A percentile compares a stretch with the other conserved stretches of the same genome.
These are phyloP conservation scores for Aelia acuminata DNA, from an alignment of 2,888 invertebrate genomes.

Conservation along the genomic window DNA sequence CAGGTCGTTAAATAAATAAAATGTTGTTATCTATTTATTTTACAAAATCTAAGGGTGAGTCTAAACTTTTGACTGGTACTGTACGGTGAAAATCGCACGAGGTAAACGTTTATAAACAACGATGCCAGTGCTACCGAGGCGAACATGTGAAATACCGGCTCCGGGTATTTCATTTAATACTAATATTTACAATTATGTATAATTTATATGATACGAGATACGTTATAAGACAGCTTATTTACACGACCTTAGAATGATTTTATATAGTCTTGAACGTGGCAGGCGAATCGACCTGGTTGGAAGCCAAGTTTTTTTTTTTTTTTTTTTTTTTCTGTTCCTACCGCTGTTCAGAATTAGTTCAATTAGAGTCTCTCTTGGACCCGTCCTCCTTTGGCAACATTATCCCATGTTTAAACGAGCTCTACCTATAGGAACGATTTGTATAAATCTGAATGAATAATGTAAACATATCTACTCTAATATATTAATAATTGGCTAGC, in stretches of 20 bases:
- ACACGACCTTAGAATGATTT: not conserved
- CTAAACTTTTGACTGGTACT: no score
- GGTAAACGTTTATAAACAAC: no score
- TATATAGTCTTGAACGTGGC: not conserved
- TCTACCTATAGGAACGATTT: not conserved
- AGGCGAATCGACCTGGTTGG: not conserved
- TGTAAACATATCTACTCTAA: not conserved
- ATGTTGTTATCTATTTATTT: no score
- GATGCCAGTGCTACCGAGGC: no score
- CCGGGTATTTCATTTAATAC: no score
- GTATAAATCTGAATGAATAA: slow-evolving; percentile 24
- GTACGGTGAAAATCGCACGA: no score
- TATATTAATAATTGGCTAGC: not conserved
- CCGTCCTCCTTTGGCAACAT: slow-evolving; percentile 20
- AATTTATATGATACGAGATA: not conserved
- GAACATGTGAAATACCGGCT: no score
- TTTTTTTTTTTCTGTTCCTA: slow-evolving; percentile 9
- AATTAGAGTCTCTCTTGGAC: not conserved
- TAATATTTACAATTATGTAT: no score
- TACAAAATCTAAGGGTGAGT: no score
- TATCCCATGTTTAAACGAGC: slow-evolving; percentile 12
- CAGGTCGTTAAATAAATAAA: no score
- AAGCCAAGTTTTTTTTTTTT: slow-evolving; percentile 32
- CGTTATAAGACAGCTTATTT: not conserved
- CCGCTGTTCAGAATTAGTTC: slow-evolving; percentile 26